Base-by-base conservation (phyloP, 2,888 invertebrate species). In the Parnassius orleans region DNA sequence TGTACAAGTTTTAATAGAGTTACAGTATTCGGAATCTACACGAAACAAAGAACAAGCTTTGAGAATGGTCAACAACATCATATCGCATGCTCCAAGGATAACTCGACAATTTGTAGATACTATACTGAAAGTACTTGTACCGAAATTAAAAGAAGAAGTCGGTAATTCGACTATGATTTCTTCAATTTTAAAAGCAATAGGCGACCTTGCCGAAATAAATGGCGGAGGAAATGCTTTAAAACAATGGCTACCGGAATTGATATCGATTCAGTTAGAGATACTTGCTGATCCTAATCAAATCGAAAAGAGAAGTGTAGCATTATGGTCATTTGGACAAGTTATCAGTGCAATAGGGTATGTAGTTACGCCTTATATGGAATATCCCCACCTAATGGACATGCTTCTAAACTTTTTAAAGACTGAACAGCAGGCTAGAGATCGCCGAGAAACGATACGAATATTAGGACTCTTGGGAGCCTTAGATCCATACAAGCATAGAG, bases 401-500 rank as follows among this genome's bases (percentile, higher is more conserved):
- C 90, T 99, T 9, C 94, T 99, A 33, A 97, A 95, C 78, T 98
- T 99, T 79, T 91, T 99, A 51, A 99, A 98, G 90, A 98, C 98
- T 0, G 99, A 99, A 80, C 98, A 98, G 78, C 96, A 97, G 61
- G 93, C 95, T 0, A 93, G 95, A 58, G 97, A 98, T 61, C 92
- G 97, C 41, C 92, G 97, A 43, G 97, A 99, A 91, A 98, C 98
- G 0, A 97, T 99, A 65, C 93, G 98, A 47, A 98, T 99, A 9
- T 89, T 99, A 42, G 99, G 99, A 0, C 89, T 99, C 10, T 91
- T 99, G 0, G 99, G 99, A 5, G 99, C 99, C 0, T 93, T 99
- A 72, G 99, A 99, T 93, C 99, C 99, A 0, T 99, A 99, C 87
- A 97, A 97, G 77, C 98, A 99, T 81, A 99, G 98, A 90, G 96